A percentile compares a stretch with the other conserved stretches of the same genome.
phyloP scores from a whole-genome alignment of 2,113 vertebrate species.

The Dasyprocta punctata region DNA sequence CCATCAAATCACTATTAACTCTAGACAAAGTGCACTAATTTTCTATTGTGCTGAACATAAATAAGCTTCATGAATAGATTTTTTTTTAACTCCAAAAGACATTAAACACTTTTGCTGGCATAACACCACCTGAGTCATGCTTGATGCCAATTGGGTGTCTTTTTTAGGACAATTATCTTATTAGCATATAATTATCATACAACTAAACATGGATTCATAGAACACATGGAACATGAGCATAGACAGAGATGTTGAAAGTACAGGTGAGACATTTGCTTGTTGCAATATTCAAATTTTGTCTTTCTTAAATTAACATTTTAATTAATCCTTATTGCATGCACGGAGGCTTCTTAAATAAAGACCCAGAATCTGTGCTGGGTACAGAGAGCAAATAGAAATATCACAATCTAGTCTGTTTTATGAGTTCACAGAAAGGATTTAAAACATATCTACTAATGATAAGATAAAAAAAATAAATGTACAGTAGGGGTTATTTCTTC shows the following conservation, averaged over 20 bases:
- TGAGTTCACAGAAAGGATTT: neutral
- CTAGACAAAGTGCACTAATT: slow-evolving; percentile 54
- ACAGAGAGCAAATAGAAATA: neutral
- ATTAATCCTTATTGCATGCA: slow-evolving; percentile 15
- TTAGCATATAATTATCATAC: neutral
- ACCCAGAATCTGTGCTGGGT: neutral
- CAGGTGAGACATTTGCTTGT: neutral
- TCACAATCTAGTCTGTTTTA: neutral
- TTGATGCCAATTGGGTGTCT: neutral
- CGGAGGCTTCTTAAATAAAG: neutral
- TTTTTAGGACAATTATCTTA: neutral
- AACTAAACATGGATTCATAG: neutral
- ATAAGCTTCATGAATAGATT: neutral
- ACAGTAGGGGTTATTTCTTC: neutral
- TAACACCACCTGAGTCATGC: neutral
- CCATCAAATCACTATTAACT: slow-evolving; percentile 49
- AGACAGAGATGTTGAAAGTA: neutral
- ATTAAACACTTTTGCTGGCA: slow-evolving; percentile 6
- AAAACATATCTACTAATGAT: neutral
- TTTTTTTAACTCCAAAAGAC: slow-evolving; percentile 49
- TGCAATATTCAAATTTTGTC: slow-evolving; percentile 37
- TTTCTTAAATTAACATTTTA: slow-evolving; percentile 50
- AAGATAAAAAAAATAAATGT: neutral
- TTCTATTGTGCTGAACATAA: slow-evolving; percentile 48
- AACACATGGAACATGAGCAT: neutral